These are phyloP conservation scores for Sebastes taczanowskii DNA, from an alignment of 2,797 vertebrate genomes.

Conservation along the genomic window DNA sequence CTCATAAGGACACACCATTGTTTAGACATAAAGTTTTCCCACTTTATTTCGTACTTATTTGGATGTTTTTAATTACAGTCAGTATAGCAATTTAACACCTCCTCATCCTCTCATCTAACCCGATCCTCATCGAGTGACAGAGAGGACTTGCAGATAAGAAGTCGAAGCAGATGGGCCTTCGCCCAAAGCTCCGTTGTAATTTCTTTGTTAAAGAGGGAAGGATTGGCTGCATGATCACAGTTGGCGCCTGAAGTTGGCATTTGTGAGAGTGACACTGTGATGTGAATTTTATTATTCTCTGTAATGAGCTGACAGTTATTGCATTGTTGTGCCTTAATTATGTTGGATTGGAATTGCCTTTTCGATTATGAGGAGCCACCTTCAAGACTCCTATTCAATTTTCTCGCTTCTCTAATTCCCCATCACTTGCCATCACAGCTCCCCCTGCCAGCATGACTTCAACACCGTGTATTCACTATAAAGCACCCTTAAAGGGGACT, in stretches of 20 bases:
- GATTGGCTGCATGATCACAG: constrained; percentile 59
- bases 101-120: constrained; percentile 23
- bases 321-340: constrained; percentile 83
- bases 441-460: no score
- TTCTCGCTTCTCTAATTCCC: constrained; percentile 58
- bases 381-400: constrained; percentile 73
- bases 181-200: constrained; percentile 58
- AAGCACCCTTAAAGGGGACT: no score
- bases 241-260: constrained; percentile 75
- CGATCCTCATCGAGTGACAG: not conserved
- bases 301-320: constrained; percentile 82
- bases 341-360: constrained; percentile 77
- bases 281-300: constrained; percentile 75
- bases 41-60: not conserved
- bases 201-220: constrained; percentile 54
- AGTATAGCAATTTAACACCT: constrained; percentile 1
- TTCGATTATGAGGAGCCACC: constrained; percentile 74
- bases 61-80: constrained; percentile 33
- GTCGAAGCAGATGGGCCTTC: constrained; percentile 56
- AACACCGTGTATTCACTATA: no score
- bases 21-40: not conserved
- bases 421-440: constrained; percentile 16
- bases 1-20: not conserved
- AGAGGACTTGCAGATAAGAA: constrained; percentile 20
- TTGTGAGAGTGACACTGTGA: constrained; percentile 76